Evolutionary conservation across 2,113 vertebrate genomes (phyloP).

Genomic region (Salvelinus namaycush): DNA sequence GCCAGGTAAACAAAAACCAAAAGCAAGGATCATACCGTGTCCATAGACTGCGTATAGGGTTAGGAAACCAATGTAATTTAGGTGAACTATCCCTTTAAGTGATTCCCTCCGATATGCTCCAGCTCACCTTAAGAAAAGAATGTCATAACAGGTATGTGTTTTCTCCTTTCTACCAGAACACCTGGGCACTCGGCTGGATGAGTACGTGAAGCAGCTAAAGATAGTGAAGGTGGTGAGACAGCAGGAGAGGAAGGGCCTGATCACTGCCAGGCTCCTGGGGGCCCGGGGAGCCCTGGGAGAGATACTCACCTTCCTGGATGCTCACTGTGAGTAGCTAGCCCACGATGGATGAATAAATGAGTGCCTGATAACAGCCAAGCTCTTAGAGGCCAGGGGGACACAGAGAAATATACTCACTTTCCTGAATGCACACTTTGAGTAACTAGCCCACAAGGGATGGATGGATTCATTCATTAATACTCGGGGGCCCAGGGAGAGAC

Average conservation of each 20-base stretch:
- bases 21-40: no score
- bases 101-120: no score
- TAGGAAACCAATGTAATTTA: no score
- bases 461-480: no score
- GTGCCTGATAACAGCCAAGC: neutral
- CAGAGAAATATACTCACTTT: neutral
- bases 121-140: no score
- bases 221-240: conserved; percentile 89
- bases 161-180: conserved; percentile 72
- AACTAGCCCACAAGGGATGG: neutral
- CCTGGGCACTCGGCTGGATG: conserved; percentile 82
- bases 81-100: no score
- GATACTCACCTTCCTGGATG: conserved; percentile 91
- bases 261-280: conserved; percentile 89
- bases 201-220: conserved; percentile 80
- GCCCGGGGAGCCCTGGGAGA: conserved; percentile 86
- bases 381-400: neutral
- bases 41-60: no score
- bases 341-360: neutral
- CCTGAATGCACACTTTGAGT: neutral
- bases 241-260: conserved; percentile 88
- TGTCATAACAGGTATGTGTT: no score
- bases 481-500: no score
- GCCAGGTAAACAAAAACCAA: no score
- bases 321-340: conserved; percentile 85